Evolutionary conservation across 2,797 vertebrate genomes (phyloP).

Genomic region (Brachyrhaphis roseni): DNA sequence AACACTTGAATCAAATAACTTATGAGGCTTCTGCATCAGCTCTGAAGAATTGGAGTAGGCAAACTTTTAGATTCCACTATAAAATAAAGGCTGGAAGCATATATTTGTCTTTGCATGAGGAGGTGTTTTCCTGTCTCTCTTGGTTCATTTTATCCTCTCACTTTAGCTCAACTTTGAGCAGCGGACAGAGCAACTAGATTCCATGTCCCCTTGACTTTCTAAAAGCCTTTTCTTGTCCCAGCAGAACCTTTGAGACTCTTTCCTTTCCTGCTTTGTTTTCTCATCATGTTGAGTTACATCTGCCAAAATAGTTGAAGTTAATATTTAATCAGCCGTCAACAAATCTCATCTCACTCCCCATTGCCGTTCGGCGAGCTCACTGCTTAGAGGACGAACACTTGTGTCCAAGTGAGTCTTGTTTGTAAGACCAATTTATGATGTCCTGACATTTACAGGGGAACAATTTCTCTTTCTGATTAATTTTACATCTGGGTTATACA

Average conservation of each 20-base stretch:
- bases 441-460: not conserved
- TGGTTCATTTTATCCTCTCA: not conserved
- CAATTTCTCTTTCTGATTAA: not conserved
- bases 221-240: conserved; percentile 25
- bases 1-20: not conserved
- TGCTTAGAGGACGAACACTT: not conserved
- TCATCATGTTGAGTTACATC: conserved; percentile 7
- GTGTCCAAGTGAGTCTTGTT: not conserved
- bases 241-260: conserved; percentile 15
- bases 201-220: not conserved
- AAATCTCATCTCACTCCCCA: conserved; percentile 34
- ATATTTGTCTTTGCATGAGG: not conserved
- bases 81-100: not conserved
- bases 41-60: not conserved
- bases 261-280: not conserved
- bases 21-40: not conserved
- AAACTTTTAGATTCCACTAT: not conserved
- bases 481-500: conserved; percentile 1
- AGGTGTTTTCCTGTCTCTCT: not conserved
- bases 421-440: not conserved
- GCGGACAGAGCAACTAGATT: not conserved
- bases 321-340: conserved; percentile 54
- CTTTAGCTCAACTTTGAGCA: not conserved
- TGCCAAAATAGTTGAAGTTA: conserved; percentile 51
- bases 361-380: not conserved